A percentile compares a stretch with the other conserved stretches of the same genome.
phyloP scores from a whole-genome alignment of 2,113 vertebrate genomes.

The Spermophilus dauricus region DNA sequence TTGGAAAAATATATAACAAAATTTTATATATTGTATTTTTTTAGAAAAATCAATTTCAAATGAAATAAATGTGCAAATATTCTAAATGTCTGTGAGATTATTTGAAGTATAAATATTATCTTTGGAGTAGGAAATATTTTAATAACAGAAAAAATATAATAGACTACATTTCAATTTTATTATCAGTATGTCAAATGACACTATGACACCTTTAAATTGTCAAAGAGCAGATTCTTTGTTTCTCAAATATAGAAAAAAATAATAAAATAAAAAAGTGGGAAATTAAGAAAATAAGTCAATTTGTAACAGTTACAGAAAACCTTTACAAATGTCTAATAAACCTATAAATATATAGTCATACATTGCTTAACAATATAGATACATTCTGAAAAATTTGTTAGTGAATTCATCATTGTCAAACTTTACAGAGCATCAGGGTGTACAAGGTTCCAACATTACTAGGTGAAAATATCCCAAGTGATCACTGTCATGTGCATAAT shows the following conservation, averaged over 20 bases:
- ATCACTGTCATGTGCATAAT: background rate
- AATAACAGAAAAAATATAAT: background rate
- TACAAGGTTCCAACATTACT: background rate
- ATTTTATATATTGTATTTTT: background rate
- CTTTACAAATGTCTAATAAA: background rate
- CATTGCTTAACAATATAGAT: background rate
- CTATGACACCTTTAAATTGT: background rate
- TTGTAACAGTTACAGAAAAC: background rate
- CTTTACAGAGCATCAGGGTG: background rate
- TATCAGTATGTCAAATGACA: background rate
- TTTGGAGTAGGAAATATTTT: background rate
- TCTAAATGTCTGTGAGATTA: background rate
- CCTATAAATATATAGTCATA: background rate
- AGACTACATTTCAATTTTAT: background rate
- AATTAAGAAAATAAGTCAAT: background rate
- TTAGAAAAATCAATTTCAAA: background rate
- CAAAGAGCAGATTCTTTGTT: background rate
- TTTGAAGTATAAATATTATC: background rate
- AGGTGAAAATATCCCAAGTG: background rate
- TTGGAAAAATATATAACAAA: background rate
- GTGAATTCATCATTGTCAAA: background rate
- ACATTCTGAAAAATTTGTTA: background rate
- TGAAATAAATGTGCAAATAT: background rate
- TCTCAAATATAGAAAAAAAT: background rate
- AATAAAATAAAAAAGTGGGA: background rate